Conservation (phyloP, 2,888 invertebrate species). For the Odontothrips loti region DNA sequence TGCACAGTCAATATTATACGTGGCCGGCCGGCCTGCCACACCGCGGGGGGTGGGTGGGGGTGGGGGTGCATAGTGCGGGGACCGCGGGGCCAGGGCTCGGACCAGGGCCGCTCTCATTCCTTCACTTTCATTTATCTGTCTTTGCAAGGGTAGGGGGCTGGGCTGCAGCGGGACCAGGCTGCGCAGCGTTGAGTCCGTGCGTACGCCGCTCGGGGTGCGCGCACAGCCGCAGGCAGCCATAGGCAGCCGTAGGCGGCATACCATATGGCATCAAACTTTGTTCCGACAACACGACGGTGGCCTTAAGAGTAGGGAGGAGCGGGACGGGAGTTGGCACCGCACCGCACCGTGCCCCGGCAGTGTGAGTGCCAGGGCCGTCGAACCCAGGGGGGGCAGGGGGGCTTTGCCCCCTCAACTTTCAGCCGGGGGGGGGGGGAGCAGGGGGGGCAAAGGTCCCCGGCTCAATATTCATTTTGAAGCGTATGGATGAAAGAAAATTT, state of each 20-base stretch:
- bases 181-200: too few relatives aligned
- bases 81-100: neutral
- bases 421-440: neutral
- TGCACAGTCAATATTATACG: constrained; percentile 26
- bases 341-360: neutral
- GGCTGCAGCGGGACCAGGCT: too few relatives aligned
- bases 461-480: too few relatives aligned
- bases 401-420: too few relatives aligned
- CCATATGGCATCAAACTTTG: neutral
- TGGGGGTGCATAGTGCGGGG: neutral
- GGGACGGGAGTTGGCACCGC: neutral
- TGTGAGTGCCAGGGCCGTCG: too few relatives aligned
- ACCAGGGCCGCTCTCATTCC: too few relatives aligned
- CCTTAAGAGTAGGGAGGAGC: neutral
- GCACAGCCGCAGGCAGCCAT: neutral
- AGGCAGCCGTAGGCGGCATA: neutral
- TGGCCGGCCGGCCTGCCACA: neutral
- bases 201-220: too few relatives aligned
- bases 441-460: too few relatives aligned
- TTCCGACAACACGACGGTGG: neutral
- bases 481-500: too few relatives aligned
- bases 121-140: too few relatives aligned
- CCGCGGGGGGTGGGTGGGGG: neutral
- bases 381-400: too few relatives aligned
- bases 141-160: too few relatives aligned